Percentiles rank a stretch among this genome's conserved stretches.
Evolutionary conservation across 2,113 vertebrate genomes (phyloP).

Genomic region (Rhodinocichla rosea): DNA sequence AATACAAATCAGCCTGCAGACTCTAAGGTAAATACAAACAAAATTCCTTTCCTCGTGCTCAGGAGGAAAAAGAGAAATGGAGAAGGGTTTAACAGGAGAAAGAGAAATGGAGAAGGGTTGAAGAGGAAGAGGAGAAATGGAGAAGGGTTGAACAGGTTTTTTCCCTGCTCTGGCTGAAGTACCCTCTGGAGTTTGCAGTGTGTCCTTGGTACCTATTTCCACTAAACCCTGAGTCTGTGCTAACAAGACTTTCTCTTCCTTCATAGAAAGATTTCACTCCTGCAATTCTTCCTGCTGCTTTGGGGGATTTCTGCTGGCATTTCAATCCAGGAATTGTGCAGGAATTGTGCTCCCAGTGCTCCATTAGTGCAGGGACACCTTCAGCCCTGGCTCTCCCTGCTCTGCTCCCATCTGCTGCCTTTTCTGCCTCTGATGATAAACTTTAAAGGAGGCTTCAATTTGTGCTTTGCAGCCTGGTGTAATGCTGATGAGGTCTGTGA

Average conservation of each 20-base stretch:
- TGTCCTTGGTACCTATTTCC: not conserved
- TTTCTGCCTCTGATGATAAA: not conserved
- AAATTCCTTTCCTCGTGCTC: not conserved
- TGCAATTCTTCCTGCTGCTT: not conserved
- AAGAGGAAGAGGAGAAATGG: not conserved
- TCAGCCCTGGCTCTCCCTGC: not conserved
- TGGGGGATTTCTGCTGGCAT: not conserved
- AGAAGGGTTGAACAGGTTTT: not conserved
- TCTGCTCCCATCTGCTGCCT: not conserved
- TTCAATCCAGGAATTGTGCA: not conserved
- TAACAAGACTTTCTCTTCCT: not conserved
- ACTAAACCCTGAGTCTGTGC: not conserved
- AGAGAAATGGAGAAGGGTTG: too few relatives aligned
- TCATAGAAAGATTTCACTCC: not conserved
- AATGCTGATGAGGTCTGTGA: not conserved
- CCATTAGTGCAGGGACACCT: fast-evolving
- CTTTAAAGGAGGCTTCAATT: not conserved
- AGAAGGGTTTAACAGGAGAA: not conserved
- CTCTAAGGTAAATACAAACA: not conserved
- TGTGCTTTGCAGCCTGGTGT: not conserved
- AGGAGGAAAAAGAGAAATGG: not conserved
- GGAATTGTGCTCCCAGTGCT: not conserved
- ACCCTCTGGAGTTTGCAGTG: not conserved
- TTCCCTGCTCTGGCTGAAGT: not conserved
- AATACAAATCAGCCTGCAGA: conserved; percentile 9